Conservation (phyloP, 2,113 vertebrate genomes). For the Piaya cayana region DNA sequence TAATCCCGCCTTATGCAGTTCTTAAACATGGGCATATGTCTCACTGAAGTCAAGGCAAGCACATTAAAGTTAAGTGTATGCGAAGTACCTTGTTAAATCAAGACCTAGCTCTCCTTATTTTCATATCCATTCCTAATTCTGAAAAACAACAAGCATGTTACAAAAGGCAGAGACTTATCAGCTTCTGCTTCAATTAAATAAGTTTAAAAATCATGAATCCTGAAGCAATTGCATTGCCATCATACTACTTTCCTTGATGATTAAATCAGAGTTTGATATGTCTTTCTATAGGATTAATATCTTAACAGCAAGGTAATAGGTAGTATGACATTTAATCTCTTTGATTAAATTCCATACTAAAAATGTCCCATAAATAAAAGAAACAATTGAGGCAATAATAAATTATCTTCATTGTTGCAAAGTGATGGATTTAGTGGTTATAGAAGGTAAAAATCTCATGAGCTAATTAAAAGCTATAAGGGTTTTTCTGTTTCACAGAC, state of each 20-base stretch:
- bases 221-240: constrained; percentile 37
- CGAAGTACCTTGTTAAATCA: background rate
- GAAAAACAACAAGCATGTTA: constrained; percentile 8
- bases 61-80: background rate
- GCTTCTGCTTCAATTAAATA: constrained; percentile 19
- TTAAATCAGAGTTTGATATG: constrained; percentile 47
- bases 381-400: constrained; percentile 62
- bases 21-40: constrained; percentile 18
- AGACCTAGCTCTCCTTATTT: constrained; percentile 1
- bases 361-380: constrained; percentile 69
- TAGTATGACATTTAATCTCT: constrained; percentile 66
- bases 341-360: constrained; percentile 75
- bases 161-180: background rate
- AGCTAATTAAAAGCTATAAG: constrained; percentile 54
- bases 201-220: constrained; percentile 44
- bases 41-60: constrained; percentile 13
- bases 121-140: background rate
- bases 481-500: constrained; percentile 7
- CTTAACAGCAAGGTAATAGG: constrained; percentile 62
- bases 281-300: constrained; percentile 69
- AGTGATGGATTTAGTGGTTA: constrained; percentile 63
- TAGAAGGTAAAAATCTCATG: constrained; percentile 60
- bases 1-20: background rate
- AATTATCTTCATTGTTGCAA: constrained; percentile 71
- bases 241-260: constrained; percentile 9